Percentiles rank a stretch among this genome's conserved stretches.
Conservation (phyloP, 1,140 invertebrate genomes). For the Heterodera schachtii region DNA sequence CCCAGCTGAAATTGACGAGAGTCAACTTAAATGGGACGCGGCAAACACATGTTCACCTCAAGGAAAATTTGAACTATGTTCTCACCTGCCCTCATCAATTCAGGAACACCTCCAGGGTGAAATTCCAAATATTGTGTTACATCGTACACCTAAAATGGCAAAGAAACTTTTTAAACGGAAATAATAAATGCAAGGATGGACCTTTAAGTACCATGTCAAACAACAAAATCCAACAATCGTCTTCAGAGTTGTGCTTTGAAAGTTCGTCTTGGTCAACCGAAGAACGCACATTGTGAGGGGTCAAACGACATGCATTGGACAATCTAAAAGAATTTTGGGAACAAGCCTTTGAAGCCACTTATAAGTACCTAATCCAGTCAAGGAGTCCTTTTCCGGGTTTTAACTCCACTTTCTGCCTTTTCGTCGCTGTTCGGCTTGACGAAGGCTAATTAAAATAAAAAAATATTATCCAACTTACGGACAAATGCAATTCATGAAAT, state of each 20-base stretch:
- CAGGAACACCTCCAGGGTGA: constrained; percentile 86
- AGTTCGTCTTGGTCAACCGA: constrained; percentile 54
- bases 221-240: constrained; percentile 62
- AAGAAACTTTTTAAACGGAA: constrained; percentile 22
- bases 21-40: too few species aligned
- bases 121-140: constrained; percentile 89
- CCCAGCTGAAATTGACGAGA: constrained; percentile 71
- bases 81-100: constrained; percentile 78
- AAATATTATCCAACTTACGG: too few species aligned
- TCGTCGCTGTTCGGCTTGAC: not conserved
- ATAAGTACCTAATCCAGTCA: constrained; percentile 34
- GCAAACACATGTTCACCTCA: too few species aligned
- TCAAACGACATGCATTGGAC: constrained; percentile 34
- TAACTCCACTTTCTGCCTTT: constrained; percentile 32
- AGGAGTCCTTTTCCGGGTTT: constrained; percentile 38
- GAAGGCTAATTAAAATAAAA: too few species aligned
- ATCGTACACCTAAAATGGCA: constrained; percentile 80
- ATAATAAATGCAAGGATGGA: not conserved
- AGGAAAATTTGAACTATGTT: too few species aligned
- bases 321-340: not conserved
- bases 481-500: too few species aligned
- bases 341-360: not conserved
- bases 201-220: constrained; percentile 50
- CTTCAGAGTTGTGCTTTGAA: constrained; percentile 48
- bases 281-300: constrained; percentile 17